A percentile compares a stretch with the other conserved stretches of the same genome.
Evolutionary conservation across 2,888 invertebrate species (phyloP).

Genomic region (Nectonema munidae): DNA sequence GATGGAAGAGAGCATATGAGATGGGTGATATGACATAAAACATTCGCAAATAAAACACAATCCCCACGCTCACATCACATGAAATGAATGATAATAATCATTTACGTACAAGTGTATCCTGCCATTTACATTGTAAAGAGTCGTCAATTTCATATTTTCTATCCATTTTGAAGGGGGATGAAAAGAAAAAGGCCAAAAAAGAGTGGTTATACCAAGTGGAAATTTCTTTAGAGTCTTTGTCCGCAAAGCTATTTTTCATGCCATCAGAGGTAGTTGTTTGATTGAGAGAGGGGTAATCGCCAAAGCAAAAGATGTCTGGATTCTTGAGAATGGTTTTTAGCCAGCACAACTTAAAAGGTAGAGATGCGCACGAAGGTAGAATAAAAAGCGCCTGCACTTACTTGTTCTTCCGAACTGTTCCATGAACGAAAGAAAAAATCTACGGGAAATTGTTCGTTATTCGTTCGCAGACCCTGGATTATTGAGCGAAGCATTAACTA

Average conservation of each 20-base stretch:
- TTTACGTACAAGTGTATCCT: background rate
- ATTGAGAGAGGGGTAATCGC: conserved; percentile 59
- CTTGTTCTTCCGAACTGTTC: conserved; percentile 59
- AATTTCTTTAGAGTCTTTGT: conserved; percentile 71
- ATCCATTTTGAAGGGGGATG: background rate
- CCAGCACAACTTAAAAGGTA: conserved; percentile 34
- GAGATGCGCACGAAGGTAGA: conserved; percentile 8
- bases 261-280: too few relatives aligned
- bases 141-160: background rate
- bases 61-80: too few relatives aligned
- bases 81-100: too few relatives aligned
- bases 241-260: too few relatives aligned
- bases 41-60: too few relatives aligned
- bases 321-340: conserved; percentile 52
- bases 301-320: conserved; percentile 68
- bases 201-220: conserved; percentile 37
- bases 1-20: too few relatives aligned
- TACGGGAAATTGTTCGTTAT: conserved; percentile 32
- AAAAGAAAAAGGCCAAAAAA: background rate
- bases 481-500: conserved; percentile 43
- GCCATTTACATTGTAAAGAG: background rate
- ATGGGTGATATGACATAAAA: too few relatives aligned
- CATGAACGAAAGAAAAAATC: conserved; percentile 59
- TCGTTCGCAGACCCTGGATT: conserved; percentile 31
- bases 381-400: conserved; percentile 19